These are phyloP conservation scores for Heterodera schachtii DNA, from an alignment of 1,140 invertebrate species.

Conservation along the genomic window DNA sequence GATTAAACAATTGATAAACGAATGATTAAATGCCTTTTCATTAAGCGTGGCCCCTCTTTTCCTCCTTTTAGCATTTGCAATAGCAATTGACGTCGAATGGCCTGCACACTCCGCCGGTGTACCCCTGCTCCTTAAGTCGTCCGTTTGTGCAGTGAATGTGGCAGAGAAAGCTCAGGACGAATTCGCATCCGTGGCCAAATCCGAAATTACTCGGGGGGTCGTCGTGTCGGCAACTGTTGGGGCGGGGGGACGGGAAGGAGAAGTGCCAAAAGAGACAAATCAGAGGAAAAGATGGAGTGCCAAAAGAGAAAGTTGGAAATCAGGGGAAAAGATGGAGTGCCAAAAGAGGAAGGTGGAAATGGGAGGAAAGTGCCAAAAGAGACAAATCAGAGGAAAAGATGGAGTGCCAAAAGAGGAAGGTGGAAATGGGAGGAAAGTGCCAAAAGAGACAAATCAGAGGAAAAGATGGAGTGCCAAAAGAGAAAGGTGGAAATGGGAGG, in stretches of 20 bases:
- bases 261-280: background rate
- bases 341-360: too few species aligned
- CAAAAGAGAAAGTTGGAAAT: too few species aligned
- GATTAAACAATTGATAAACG: background rate
- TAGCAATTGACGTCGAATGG: constrained; percentile 31
- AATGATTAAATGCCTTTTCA: background rate
- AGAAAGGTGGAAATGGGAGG: too few species aligned
- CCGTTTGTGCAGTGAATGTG: constrained; percentile 32
- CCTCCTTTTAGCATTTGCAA: constrained; percentile 26
- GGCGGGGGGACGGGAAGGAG: background rate
- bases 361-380: too few species aligned
- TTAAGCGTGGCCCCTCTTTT: background rate
- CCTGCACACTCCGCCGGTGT: constrained; percentile 34
- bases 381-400: background rate
- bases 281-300: too few species aligned
- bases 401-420: too few species aligned
- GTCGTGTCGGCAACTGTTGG: constrained; percentile 17
- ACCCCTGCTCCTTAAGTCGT: constrained; percentile 27
- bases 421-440: background rate
- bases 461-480: too few species aligned
- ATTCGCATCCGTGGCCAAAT: constrained; percentile 34
- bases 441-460: background rate
- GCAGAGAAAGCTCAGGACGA: constrained; percentile 31
- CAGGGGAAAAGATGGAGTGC: too few species aligned
- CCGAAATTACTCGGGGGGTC: constrained; percentile 23